Evolutionary conservation across 2,888 invertebrate species (phyloP), one percentile per base, ranked within the genome.

Genomic region (Oscheius sp.): DNA sequence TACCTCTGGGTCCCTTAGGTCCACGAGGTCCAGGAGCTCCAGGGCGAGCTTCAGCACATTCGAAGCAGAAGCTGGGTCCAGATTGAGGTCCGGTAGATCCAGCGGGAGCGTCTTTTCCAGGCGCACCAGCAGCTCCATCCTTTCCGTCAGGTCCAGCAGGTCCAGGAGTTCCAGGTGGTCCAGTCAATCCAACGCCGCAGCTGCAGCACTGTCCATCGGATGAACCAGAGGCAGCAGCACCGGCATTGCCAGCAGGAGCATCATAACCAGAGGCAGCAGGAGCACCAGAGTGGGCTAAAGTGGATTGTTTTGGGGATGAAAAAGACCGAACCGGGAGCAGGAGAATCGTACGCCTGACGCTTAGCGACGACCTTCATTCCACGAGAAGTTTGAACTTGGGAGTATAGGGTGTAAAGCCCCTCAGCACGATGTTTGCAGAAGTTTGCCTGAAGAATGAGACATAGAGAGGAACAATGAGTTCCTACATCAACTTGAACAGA

Each of bases 121-220:
- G 73, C 37, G 29, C 55, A 11, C 73, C 73, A 32, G 73, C 33
- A 10, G 29, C n/a, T 65, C 73, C 73, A 42, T 72, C 72, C 42
- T 72, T 60, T 62, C 72, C 72, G 32, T 72, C 72, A 21, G 60
- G 62, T 53, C 72, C 72, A 50, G 50, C 29, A 9, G 48, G 35
- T 32, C 72, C 72, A 72, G 72, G 72, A 11, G 37, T 1, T 13
- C 72, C 72, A 51, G 72, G 51, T n/a, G 79, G 79, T 74, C 82
- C 82, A 59, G 79, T 74, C 48, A 74, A 71, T 77, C 82, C 82
- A 13, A 78, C 72, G 74, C 82, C 82, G 76, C 82, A 82, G 62
- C 79, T 79, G 73, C 82, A 82, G 37, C 76, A 76, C 75, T 77
- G 79, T 59, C 74, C 78, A 11, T 76, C 77, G 29, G 79, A 59